Percentiles rank a stretch among this genome's conserved stretches.
Conservation (phyloP, 2,888 invertebrate genomes). For the Sarcophaga caerulescens region DNA sequence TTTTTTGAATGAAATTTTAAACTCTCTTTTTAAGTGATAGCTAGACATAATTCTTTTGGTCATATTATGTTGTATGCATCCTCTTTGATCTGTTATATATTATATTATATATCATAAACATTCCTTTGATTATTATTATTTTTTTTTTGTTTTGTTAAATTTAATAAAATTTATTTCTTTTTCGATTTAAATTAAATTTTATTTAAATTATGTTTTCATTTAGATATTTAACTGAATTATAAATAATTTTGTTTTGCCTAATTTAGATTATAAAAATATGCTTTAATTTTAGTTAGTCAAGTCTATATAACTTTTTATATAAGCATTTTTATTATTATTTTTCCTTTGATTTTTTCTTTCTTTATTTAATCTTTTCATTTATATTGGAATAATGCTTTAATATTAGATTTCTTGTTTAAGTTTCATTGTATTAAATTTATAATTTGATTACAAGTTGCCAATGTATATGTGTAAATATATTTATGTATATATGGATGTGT, state of each 20-base stretch:
- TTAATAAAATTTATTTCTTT: slow-evolving; percentile 12
- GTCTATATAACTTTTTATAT: slow-evolving; percentile 15
- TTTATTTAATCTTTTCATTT: slow-evolving; percentile 17
- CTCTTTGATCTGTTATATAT: slow-evolving; percentile 40
- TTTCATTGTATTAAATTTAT: slow-evolving; percentile 48
- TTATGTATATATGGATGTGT: slow-evolving; percentile 39
- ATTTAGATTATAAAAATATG: neutral
- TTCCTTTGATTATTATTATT: slow-evolving; percentile 55
- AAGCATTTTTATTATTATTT: neutral
- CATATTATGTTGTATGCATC: slow-evolving; percentile 26
- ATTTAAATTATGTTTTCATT: slow-evolving; percentile 11
- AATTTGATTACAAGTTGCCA: slow-evolving; percentile 51
- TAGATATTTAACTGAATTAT: slow-evolving; percentile 43
- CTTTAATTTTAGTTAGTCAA: slow-evolving; percentile 46
- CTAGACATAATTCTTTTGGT: slow-evolving; percentile 21
- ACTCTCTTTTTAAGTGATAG: slow-evolving; percentile 20
- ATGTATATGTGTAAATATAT: slow-evolving; percentile 62
- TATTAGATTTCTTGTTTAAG: slow-evolving; percentile 36
- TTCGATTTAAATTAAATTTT: slow-evolving; percentile 19
- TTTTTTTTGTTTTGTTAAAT: slow-evolving; percentile 32
- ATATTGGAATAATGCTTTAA: slow-evolving; percentile 37
- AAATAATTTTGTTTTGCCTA: neutral
- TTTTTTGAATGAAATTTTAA: neutral
- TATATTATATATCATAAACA: slow-evolving; percentile 44
- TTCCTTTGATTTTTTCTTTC: slow-evolving; percentile 20